A percentile compares a stretch with the other conserved stretches of the same genome.
phyloP scores from a whole-genome alignment of 2,888 invertebrate genomes.

The Cheilosia impressa region DNA sequence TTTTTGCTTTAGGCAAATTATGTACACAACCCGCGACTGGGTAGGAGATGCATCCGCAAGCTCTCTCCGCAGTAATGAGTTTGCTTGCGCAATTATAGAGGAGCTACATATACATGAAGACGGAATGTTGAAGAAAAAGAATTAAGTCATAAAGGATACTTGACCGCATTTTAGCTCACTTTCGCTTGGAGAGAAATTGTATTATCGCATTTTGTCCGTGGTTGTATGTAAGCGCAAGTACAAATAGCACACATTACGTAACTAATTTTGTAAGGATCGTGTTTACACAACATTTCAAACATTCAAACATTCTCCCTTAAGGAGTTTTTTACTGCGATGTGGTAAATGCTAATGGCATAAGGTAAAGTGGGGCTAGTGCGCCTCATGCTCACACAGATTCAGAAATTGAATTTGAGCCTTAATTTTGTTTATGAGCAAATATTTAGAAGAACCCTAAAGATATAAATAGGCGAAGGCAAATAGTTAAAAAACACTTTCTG shows the following conservation, averaged over 20 bases:
- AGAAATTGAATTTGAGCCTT: too few relatives aligned
- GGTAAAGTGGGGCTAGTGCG: too few relatives aligned
- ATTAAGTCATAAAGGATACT: constrained; percentile 12
- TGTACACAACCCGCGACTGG: constrained; percentile 11
- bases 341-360: too few relatives aligned
- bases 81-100: constrained; percentile 34
- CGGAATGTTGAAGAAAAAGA: background rate
- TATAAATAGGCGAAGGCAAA: too few relatives aligned
- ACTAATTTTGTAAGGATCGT: too few relatives aligned
- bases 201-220: background rate
- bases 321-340: too few relatives aligned
- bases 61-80: constrained; percentile 20
- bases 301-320: too few relatives aligned
- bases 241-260: background rate
- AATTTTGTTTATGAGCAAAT: too few relatives aligned
- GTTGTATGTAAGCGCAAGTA: background rate
- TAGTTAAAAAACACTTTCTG: too few relatives aligned
- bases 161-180: constrained; percentile 31
- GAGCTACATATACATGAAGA: background rate
- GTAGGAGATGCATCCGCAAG: background rate
- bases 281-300: background rate
- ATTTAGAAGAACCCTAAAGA: too few relatives aligned
- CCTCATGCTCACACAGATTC: too few relatives aligned
- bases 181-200: background rate
- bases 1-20: constrained; percentile 48